phyloP scores from a whole-genome alignment of 2,113 vertebrate species.

The Kryptolebias marmoratus region DNA sequence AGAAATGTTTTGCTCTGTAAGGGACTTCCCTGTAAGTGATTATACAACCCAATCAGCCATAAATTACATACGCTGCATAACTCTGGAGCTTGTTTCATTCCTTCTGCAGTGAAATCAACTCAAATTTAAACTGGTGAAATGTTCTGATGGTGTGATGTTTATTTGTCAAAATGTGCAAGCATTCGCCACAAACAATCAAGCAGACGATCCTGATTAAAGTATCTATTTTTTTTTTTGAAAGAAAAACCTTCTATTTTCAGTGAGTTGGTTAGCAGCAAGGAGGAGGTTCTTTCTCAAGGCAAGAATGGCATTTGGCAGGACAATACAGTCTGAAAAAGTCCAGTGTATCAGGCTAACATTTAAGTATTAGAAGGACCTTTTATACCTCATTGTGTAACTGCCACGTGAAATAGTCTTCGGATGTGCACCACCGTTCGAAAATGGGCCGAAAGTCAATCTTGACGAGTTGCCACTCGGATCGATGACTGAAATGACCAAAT shows the following conservation, averaged over 20 bases:
- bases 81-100: not conserved
- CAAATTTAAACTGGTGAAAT: not conserved
- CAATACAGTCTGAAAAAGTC: too few species aligned
- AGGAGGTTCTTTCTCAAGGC: too few species aligned
- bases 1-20: not conserved
- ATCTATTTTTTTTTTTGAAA: too few species aligned
- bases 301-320: too few species aligned
- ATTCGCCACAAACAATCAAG: too few species aligned
- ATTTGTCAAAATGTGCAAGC: too few species aligned
- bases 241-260: too few species aligned
- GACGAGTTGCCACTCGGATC: slow-evolving; percentile 94
- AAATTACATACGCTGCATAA: not conserved
- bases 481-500: slow-evolving; percentile 94
- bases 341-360: not conserved
- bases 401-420: slow-evolving; percentile 90
- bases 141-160: too few species aligned
- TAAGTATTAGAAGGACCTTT: not conserved
- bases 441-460: slow-evolving; percentile 94
- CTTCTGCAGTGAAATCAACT: not conserved
- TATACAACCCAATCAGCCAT: not conserved
- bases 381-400: slow-evolving; percentile 89
- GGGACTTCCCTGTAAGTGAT: not conserved
- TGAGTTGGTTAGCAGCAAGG: too few species aligned
- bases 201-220: too few species aligned
- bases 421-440: slow-evolving; percentile 85